Evolutionary conservation across 2,113 vertebrate species (phyloP).

Genomic region (Regulus satrapa): DNA sequence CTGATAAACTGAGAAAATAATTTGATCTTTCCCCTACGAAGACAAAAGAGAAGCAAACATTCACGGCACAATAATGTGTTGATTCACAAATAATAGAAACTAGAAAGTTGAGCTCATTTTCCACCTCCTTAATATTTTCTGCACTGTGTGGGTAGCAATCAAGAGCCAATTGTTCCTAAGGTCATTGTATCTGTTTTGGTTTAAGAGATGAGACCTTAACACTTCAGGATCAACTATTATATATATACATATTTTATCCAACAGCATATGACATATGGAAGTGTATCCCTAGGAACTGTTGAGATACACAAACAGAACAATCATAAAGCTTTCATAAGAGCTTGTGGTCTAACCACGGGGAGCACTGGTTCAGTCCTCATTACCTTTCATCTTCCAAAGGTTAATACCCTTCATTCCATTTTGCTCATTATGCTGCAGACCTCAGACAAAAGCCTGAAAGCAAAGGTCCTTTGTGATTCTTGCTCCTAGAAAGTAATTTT

Average conservation of each 20-base stretch:
- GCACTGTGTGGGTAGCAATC: neutral
- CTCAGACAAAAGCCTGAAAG: neutral
- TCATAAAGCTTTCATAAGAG: conserved; percentile 5
- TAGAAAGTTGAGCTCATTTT: conserved; percentile 12
- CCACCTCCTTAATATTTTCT: conserved; percentile 42
- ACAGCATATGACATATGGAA: neutral
- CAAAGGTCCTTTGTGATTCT: neutral
- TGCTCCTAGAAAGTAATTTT: neutral
- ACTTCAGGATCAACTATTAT: neutral
- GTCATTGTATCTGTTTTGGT: neutral
- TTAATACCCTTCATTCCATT: conserved; percentile 11
- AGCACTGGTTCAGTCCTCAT: conserved; percentile 17
- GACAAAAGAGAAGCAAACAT: neutral
- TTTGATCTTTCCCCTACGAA: neutral
- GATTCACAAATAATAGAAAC: conserved; percentile 3
- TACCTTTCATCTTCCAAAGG: conserved; percentile 27
- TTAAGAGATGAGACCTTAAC: neutral
- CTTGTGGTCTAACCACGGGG: conserved; percentile 36
- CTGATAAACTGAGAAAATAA: neutral
- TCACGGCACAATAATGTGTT: neutral
- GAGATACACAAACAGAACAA: neutral
- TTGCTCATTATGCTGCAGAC: neutral
- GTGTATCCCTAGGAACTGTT: neutral
- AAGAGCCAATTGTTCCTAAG: neutral
- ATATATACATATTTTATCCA: neutral